Conservation (phyloP, 2,113 vertebrate genomes). For the Chaetorhynchus papuensis region DNA sequence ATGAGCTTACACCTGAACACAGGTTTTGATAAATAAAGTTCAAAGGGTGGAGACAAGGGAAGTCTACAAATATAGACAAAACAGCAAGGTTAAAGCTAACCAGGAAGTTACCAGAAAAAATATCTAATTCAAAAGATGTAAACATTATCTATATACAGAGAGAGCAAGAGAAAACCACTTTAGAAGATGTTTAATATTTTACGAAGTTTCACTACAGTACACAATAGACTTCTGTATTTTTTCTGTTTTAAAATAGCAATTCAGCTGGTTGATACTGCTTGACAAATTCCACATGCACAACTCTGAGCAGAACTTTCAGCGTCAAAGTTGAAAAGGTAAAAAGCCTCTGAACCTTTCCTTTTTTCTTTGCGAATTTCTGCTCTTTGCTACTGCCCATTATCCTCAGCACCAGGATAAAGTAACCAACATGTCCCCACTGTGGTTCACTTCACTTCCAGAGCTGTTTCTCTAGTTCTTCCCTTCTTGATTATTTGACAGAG, state of each 20-base stretch:
- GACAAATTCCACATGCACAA: neutral
- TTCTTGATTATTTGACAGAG: neutral
- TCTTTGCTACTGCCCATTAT: neutral
- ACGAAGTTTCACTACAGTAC: neutral
- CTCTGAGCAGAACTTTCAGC: neutral
- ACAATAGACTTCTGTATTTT: neutral
- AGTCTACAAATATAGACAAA: neutral
- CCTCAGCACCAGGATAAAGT: neutral
- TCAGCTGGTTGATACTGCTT: neutral
- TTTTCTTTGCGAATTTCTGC: neutral
- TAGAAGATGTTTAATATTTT: neutral
- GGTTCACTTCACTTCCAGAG: neutral
- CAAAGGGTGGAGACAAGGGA: neutral
- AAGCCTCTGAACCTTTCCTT: neutral
- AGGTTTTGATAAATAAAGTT: neutral
- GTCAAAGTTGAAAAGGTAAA: neutral
- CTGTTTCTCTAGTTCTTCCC: neutral
- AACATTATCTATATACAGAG: neutral
- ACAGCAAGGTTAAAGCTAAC: neutral
- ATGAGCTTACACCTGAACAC: neutral
- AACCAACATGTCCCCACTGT: neutral
- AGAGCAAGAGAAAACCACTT: neutral
- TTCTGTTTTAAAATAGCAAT: neutral
- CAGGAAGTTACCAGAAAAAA: neutral
- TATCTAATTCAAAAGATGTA: neutral